phyloP scores from a whole-genome alignment of 2,797 vertebrate genomes.

The Champsocephalus esox region DNA sequence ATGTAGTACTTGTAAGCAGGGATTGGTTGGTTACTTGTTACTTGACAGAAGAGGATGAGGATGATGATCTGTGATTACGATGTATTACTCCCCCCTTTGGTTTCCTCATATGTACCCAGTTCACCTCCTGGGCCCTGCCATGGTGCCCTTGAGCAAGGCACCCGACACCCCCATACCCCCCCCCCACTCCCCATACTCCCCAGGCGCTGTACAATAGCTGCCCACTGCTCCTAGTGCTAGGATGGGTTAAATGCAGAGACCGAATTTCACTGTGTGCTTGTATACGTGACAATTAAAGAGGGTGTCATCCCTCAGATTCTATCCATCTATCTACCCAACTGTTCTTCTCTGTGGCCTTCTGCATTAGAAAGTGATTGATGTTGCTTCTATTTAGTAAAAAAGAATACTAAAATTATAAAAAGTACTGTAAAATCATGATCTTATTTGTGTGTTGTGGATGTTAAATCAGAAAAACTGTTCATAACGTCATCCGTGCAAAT shows the following conservation, averaged over 20 bases:
- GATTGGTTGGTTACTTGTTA: slow-evolving; percentile 53
- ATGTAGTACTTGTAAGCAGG: slow-evolving; percentile 51
- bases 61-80: slow-evolving; percentile 55
- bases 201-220: too few species aligned
- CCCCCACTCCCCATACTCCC: too few species aligned
- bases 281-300: too few species aligned
- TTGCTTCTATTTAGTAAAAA: background rate
- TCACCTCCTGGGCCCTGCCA: too few species aligned
- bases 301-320: too few species aligned
- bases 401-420: background rate
- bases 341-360: background rate
- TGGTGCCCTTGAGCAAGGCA: too few species aligned
- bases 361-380: background rate
- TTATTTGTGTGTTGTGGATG: background rate
- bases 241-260: too few species aligned
- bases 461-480: slow-evolving; percentile 1
- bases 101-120: slow-evolving; percentile 28
- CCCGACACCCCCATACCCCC: too few species aligned
- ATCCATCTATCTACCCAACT: too few species aligned
- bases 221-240: too few species aligned
- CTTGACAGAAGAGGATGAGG: slow-evolving; percentile 34
- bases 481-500: background rate
- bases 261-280: too few species aligned
- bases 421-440: too few species aligned
- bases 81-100: slow-evolving; percentile 37